Conservation (phyloP, 2,113 vertebrate genomes). For the Pteruthius melanotis region DNA sequence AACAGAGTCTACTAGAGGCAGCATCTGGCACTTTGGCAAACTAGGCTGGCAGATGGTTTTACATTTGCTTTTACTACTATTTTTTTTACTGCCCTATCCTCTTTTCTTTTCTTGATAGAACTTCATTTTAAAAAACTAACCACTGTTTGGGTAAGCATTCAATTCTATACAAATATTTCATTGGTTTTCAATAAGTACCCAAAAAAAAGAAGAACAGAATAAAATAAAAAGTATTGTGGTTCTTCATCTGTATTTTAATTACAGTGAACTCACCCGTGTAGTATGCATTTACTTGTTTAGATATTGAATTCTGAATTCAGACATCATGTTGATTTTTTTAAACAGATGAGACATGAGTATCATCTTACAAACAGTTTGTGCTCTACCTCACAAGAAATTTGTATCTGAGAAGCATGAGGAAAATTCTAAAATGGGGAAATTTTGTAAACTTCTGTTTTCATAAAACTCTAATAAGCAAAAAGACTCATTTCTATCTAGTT, state of each 20-base stretch:
- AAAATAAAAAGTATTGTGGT: background rate
- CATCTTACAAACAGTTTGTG: background rate
- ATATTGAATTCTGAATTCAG: background rate
- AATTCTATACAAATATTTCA: background rate
- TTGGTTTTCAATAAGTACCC: background rate
- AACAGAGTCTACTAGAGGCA: background rate
- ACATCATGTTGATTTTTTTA: background rate
- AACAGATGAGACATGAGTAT: background rate
- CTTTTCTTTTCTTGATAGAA: background rate
- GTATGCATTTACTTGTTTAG: background rate
- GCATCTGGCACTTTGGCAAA: constrained; percentile 12
- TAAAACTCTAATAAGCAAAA: background rate
- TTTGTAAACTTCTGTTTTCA: background rate
- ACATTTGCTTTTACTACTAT: background rate
- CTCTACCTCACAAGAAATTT: background rate
- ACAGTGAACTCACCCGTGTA: background rate
- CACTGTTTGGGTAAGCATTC: background rate
- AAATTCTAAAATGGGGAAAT: background rate
- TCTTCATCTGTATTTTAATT: background rate
- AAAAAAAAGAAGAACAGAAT: background rate
- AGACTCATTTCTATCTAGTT: fast-evolving
- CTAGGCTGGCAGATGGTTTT: background rate
- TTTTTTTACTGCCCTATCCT: background rate
- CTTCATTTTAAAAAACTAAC: background rate
- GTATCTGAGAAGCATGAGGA: background rate